A percentile compares a stretch with the other conserved stretches of the same genome.
Evolutionary conservation across 1,140 invertebrate species (phyloP).

Genomic region (Cardiocondyla obscurior): DNA sequence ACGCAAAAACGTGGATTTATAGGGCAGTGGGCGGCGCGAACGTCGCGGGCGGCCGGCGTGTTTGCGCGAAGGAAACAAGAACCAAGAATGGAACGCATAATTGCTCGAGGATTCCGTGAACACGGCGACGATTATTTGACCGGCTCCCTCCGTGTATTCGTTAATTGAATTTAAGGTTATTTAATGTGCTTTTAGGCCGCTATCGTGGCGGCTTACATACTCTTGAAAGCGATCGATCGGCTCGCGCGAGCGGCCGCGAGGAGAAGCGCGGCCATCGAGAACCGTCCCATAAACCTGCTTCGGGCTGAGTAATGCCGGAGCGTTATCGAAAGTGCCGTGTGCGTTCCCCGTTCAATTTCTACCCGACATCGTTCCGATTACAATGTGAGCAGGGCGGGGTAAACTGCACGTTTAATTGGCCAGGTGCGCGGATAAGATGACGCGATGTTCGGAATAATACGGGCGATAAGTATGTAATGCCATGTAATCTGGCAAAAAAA

Average conservation of each 20-base stretch:
- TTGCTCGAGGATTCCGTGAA: conserved; percentile 77
- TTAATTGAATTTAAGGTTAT: conserved; percentile 84
- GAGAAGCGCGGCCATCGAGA: conserved; percentile 28
- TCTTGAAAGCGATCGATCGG: conserved; percentile 65
- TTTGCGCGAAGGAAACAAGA: conserved; percentile 5
- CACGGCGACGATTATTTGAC: conserved; percentile 73
- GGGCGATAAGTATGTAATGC: conserved; percentile 41
- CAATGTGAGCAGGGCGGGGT: conserved; percentile 55
- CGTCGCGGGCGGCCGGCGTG: neutral
- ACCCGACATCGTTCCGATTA: conserved; percentile 66
- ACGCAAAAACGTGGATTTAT: conserved; percentile 80
- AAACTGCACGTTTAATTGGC: conserved; percentile 62
- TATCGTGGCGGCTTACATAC: conserved; percentile 64
- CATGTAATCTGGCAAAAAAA: conserved; percentile 47
- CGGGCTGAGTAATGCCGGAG: conserved; percentile 62
- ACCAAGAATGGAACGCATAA: conserved; percentile 66
- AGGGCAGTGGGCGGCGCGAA: conserved; percentile 72
- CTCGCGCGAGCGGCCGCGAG: conserved; percentile 22
- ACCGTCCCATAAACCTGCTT: conserved; percentile 71
- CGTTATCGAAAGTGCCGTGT: conserved; percentile 69
- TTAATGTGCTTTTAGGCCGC: conserved; percentile 79
- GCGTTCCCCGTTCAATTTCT: conserved; percentile 61
- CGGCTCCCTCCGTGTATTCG: conserved; percentile 74
- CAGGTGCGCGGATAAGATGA: conserved; percentile 39
- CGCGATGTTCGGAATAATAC: conserved; percentile 47